These are phyloP conservation scores for Chymomyza caudatula DNA, from an alignment of 2,888 invertebrate species.

Conservation along the genomic window DNA sequence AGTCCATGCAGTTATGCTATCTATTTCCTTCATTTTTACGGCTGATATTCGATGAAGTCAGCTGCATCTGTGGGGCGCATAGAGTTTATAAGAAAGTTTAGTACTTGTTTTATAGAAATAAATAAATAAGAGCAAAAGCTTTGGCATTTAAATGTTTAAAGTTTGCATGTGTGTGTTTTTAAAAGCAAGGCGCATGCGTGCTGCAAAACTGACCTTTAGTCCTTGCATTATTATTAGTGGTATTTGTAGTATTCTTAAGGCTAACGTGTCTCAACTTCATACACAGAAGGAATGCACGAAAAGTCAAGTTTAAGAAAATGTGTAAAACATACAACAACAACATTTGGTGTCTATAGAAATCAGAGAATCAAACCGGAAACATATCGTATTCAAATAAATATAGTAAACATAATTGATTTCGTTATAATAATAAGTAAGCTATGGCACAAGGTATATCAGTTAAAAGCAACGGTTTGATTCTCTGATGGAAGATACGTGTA, in stretches of 20 bases:
- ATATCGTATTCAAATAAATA: no score
- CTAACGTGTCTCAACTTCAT: constrained; percentile 61
- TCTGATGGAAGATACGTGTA: not conserved
- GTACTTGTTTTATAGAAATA: not conserved
- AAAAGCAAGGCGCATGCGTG: constrained; percentile 36
- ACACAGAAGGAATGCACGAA: constrained; percentile 47
- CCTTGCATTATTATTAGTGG: constrained; percentile 68
- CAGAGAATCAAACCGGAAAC: constrained; percentile 27
- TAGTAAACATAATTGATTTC: no score
- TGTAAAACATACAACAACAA: constrained; percentile 38
- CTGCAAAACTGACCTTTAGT: constrained; percentile 71
- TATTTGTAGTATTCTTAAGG: constrained; percentile 59
- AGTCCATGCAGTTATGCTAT: constrained; percentile 86
- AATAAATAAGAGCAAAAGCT: not conserved
- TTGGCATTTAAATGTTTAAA: constrained; percentile 10
- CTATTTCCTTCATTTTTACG: constrained; percentile 79
- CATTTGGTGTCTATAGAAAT: constrained; percentile 27
- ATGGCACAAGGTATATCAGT: no score
- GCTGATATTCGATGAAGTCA: constrained; percentile 76
- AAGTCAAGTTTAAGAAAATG: constrained; percentile 29
- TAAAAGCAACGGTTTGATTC: constrained; percentile 7
- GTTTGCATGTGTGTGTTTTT: constrained; percentile 1
- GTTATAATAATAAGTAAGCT: no score
- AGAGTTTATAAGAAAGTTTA: not conserved
- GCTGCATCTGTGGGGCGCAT: constrained; percentile 72